A percentile compares a stretch with the other conserved stretches of the same genome.
These are phyloP conservation scores for Dicrostonyx torquatus DNA, from an alignment of 2,797 vertebrate genomes.

Conservation along the genomic window DNA sequence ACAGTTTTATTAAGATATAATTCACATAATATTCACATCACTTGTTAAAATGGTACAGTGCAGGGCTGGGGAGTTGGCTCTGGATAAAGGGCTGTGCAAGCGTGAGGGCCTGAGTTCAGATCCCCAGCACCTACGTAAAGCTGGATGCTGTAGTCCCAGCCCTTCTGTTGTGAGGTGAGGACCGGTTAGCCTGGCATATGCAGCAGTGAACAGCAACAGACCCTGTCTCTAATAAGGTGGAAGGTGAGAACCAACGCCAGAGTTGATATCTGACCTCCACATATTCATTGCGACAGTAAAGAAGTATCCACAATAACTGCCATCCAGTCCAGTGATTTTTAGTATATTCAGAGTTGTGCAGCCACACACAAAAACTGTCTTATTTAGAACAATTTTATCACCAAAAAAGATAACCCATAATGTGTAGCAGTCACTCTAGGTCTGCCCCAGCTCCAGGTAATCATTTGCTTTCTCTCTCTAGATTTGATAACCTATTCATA, in stretches of 20 bases:
- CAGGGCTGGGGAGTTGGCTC: background rate
- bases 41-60: background rate
- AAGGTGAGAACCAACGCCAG: background rate
- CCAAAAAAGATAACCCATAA: background rate
- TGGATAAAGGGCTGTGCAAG: background rate
- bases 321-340: background rate
- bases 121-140: too few species aligned
- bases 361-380: background rate
- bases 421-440: too few species aligned
- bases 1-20: background rate
- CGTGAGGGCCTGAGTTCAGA: background rate
- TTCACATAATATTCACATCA: background rate
- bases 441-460: background rate
- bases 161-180: background rate
- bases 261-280: background rate
- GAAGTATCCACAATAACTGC: background rate
- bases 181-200: background rate
- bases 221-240: background rate
- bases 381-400: background rate
- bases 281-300: background rate
- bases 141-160: background rate
- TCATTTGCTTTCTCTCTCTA: background rate
- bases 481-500: background rate
- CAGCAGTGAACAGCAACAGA: background rate
- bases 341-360: background rate